Conservation (phyloP, 2,113 vertebrate genomes). For the Lota lota region DNA sequence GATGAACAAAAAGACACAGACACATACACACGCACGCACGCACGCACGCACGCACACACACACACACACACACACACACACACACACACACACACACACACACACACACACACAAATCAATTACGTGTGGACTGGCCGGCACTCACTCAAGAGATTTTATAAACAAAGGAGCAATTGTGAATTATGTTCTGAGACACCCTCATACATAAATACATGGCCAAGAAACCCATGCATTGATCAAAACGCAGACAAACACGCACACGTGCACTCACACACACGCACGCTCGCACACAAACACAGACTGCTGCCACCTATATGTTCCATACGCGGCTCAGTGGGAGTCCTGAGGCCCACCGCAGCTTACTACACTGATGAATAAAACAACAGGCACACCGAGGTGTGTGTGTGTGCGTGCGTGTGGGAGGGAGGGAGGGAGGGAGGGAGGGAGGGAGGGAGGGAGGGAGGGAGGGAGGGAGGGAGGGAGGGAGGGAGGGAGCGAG, state of each 20-base stretch:
- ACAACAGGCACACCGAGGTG: conserved; percentile 63
- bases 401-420: conserved; percentile 20
- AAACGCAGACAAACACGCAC: background rate
- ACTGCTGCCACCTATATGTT: conserved; percentile 19
- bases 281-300: conserved; percentile 5
- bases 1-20: background rate
- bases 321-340: conserved; percentile 25
- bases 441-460: conserved; percentile 19
- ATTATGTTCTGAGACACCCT: conserved; percentile 4
- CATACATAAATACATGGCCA: conserved; percentile 12
- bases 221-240: background rate
- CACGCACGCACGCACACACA: background rate
- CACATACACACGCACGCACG: background rate
- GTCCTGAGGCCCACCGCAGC: conserved; percentile 61
- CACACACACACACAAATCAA: background rate
- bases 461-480: conserved; percentile 18
- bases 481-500: background rate
- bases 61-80: background rate
- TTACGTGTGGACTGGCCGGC: no score
- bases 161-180: background rate
- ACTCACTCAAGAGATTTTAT: background rate
- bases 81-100: background rate
- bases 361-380: conserved; percentile 76
- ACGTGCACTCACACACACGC: background rate
- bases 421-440: conserved; percentile 10